These are phyloP conservation scores for Ligdia adustata DNA, from an alignment of 2,888 invertebrate genomes.

Conservation along the genomic window DNA sequence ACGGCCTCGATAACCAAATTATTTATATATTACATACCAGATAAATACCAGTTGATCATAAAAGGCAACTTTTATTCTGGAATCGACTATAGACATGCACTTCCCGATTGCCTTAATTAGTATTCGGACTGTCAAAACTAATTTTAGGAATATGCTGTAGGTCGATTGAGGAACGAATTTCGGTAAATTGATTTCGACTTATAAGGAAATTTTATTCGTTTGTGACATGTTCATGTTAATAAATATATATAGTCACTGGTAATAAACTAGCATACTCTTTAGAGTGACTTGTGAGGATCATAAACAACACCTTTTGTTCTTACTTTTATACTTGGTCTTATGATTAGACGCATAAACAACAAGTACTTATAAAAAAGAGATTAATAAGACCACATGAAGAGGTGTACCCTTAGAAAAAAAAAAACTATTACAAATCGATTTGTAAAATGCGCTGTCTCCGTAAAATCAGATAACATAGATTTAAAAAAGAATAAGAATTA, in stretches of 20 bases:
- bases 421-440: too few species aligned
- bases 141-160: constrained; percentile 6
- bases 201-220: constrained; percentile 1
- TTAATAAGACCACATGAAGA: too few species aligned
- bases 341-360: too few species aligned
- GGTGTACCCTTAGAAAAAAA: too few species aligned
- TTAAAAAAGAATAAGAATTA: too few species aligned
- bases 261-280: neutral
- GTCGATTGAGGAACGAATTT: neutral
- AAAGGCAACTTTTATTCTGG: constrained; percentile 25
- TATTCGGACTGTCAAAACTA: constrained; percentile 27
- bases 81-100: constrained; percentile 41
- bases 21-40: constrained; percentile 26
- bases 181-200: constrained; percentile 1
- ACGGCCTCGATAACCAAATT: constrained; percentile 38
- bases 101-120: constrained; percentile 44
- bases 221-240: constrained; percentile 2
- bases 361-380: too few species aligned
- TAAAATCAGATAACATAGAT: too few species aligned
- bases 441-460: too few species aligned
- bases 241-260: neutral
- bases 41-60: constrained; percentile 27
- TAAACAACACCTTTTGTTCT: too few species aligned
- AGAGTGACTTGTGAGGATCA: neutral
- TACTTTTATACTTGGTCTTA: too few species aligned